Evolutionary conservation across 2,797 vertebrate genomes (phyloP), one percentile per base, ranked within the genome.

Genomic region (Acipenser transmontanus): DNA sequence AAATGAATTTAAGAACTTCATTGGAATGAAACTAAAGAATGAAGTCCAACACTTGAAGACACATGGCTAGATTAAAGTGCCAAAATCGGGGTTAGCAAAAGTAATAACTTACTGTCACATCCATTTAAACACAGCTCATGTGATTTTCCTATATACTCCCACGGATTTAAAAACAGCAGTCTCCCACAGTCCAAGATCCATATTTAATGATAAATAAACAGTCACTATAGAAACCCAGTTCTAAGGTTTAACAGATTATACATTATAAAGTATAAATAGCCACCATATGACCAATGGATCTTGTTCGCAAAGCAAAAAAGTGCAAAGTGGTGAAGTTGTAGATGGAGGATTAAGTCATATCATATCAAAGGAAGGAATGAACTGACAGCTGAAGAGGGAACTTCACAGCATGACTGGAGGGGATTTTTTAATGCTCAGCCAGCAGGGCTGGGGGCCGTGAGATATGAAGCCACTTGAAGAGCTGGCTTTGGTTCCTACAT

Each of bases 341-440:
- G 13, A 66, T 6, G 62, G 61, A 5, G 34, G 17, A 62, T 56
- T 70, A 71, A 69, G 59, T 14, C n/a, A 34, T 49, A 51, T 61
- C 50, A 59, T 56, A 62, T n/a, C n/a, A 65, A 73, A 69, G 62
- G 63, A 10, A 10, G 71, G 54, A 69, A 71, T 12, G 69, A 50
- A 50, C 49, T 52, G n/a, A 60, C 11, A 68, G 2, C 52, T 62
- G 9, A 62, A 14, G 13, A 72, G 65, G 49, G n/a, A 64, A 59
- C 47, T 67, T 65, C 64, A 65, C 2, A 59, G 4, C 47, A 62
- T n/a, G 66, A 69, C 7, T 20, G 56, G 47, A 61, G 66, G 66
- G 60, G 8, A 49, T 67, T 49, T 67, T 67, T 67, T 62, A 67
- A 67, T 67, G 66, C 60, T 67, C 66, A 67, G 59, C 17, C 63